A percentile compares a stretch with the other conserved stretches of the same genome.
These are phyloP conservation scores for Hofmannophila pseudospretella DNA, from an alignment of 2,888 invertebrate genomes.

Conservation along the genomic window DNA sequence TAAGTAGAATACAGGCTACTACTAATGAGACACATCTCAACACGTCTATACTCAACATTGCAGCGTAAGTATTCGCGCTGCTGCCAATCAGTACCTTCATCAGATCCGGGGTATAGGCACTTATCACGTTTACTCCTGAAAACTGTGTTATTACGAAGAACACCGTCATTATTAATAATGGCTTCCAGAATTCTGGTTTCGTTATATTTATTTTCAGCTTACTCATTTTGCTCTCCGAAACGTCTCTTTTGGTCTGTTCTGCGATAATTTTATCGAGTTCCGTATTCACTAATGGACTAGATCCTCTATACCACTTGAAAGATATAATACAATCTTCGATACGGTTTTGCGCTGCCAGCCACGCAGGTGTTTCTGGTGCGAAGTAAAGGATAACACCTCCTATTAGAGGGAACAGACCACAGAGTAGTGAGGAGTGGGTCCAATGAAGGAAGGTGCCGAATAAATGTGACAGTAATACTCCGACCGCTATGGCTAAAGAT, in stretches of 20 bases:
- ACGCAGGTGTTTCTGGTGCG: constrained; percentile 83
- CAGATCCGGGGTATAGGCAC: constrained; percentile 83
- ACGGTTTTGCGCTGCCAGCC: constrained; percentile 80
- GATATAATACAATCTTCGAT: constrained; percentile 77
- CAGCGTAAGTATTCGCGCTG: constrained; percentile 73
- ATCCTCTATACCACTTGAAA: constrained; percentile 80
- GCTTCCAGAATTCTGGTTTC: constrained; percentile 79
- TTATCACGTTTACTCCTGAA: constrained; percentile 83
- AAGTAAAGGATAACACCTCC: constrained; percentile 73
- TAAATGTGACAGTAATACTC: constrained; percentile 81
- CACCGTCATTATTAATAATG: constrained; percentile 78
- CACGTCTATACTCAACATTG: constrained; percentile 81
- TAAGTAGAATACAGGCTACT: constrained; percentile 78
- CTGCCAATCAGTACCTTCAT: constrained; percentile 78
- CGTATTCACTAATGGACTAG: constrained; percentile 52
- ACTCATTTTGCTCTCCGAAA: constrained; percentile 44
- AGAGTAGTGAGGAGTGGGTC: constrained; percentile 76
- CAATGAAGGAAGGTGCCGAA: constrained; percentile 81
- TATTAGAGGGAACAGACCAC: constrained; percentile 71
- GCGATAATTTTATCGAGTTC: constrained; percentile 72
- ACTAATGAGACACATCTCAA: constrained; percentile 79
- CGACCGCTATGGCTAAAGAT: constrained; percentile 79
- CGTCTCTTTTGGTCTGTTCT: constrained; percentile 51
- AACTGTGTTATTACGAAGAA: constrained; percentile 83
- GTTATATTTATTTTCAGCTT: constrained; percentile 56